phyloP scores from a whole-genome alignment of 2,797 vertebrate genomes.

The Antennarius maculatus region DNA sequence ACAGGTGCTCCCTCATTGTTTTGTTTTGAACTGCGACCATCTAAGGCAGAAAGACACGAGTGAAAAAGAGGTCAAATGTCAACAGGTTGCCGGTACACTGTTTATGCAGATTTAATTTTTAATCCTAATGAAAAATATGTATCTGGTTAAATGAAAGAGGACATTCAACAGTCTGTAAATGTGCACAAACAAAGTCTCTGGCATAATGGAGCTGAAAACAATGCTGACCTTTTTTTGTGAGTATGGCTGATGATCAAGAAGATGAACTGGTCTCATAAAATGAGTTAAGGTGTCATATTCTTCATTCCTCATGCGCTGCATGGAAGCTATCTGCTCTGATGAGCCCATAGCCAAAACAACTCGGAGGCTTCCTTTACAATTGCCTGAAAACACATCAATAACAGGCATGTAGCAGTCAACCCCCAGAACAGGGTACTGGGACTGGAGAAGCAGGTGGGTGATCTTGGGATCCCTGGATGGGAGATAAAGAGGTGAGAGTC shows the following conservation, averaged over 20 bases:
- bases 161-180: neutral
- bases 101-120: neutral
- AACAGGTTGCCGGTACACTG: no score
- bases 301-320: slow-evolving; percentile 87
- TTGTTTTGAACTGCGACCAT: slow-evolving; percentile 45
- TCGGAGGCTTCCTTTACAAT: slow-evolving; percentile 85
- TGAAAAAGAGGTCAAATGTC: neutral
- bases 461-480: slow-evolving; percentile 86
- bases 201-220: neutral
- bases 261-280: slow-evolving; percentile 79
- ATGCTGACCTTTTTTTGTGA: slow-evolving; percentile 68
- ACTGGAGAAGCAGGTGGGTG: slow-evolving; percentile 86
- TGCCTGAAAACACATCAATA: slow-evolving; percentile 88
- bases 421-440: slow-evolving; percentile 92
- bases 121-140: neutral
- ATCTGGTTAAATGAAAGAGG: neutral
- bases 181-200: neutral
- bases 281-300: slow-evolving; percentile 62
- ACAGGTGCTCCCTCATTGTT: slow-evolving; percentile 86
- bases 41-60: slow-evolving; percentile 58
- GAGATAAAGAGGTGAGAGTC: neutral
- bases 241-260: slow-evolving; percentile 81
- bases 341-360: slow-evolving; percentile 93
- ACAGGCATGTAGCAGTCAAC: slow-evolving; percentile 91
- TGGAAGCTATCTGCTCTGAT: slow-evolving; percentile 85